Conservation (phyloP, 2,113 vertebrate genomes). For the Platichthys flesus region DNA sequence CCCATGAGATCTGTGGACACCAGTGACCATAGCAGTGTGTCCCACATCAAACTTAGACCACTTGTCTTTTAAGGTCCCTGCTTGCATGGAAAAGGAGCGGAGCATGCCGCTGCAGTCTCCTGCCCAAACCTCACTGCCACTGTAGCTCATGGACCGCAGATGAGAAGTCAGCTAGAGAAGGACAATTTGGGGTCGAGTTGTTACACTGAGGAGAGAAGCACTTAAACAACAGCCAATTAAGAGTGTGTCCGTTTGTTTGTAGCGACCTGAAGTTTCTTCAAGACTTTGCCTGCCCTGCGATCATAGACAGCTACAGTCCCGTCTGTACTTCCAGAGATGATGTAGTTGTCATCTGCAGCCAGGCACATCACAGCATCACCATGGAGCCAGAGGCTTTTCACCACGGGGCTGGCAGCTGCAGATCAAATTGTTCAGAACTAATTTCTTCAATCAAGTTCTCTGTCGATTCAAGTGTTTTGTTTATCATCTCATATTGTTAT, state of each 20-base stretch:
- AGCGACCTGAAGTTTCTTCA: slow-evolving; percentile 87
- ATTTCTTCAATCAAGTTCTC: background rate
- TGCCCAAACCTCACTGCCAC: slow-evolving; percentile 87
- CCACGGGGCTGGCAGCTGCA: slow-evolving; percentile 81
- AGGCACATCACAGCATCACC: slow-evolving; percentile 86
- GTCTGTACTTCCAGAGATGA: slow-evolving; percentile 91
- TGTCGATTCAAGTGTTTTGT: background rate
- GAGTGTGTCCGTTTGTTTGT: background rate
- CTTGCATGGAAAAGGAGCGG: slow-evolving; percentile 84
- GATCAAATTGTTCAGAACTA: background rate
- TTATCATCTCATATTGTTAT: background rate
- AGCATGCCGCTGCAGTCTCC: slow-evolving; percentile 89
- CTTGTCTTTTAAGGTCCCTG: slow-evolving; percentile 77
- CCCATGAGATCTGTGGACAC: slow-evolving; percentile 85
- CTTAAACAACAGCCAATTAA: background rate
- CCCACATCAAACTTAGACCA: slow-evolving; percentile 87
- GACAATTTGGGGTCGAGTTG: background rate
- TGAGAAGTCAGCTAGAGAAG: slow-evolving; percentile 86
- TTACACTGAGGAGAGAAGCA: background rate
- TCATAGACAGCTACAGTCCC: slow-evolving; percentile 89
- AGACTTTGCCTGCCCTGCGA: slow-evolving; percentile 81
- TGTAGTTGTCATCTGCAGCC: slow-evolving; percentile 86
- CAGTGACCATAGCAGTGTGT: slow-evolving; percentile 89
- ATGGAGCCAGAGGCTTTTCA: slow-evolving; percentile 87
- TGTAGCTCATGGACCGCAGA: slow-evolving; percentile 89